Base-by-base conservation (phyloP, 2,888 invertebrate species). In the Cephus pulcher region DNA sequence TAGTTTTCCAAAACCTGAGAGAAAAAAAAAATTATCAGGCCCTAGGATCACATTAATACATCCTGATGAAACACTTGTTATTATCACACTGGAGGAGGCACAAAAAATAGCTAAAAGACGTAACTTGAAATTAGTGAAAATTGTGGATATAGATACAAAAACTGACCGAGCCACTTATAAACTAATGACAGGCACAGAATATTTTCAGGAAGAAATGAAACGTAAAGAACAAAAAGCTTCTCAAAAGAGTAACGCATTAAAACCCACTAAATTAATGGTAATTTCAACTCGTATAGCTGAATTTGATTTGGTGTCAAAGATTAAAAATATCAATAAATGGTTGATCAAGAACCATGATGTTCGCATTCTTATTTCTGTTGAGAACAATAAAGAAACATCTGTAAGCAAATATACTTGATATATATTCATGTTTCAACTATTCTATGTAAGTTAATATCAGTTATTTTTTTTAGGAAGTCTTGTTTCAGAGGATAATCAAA, bases 101-200 rank as follows among this genome's bases (percentile, higher is more conserved):
- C 93, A 95, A 84, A 96, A 93, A 88, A 86, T 97, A 80, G 95
- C 96, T 0, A 93, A 93, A 79, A 93, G 95, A 70, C 92, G 95
- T 83, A 94, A 95, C 76, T 91, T 96, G 81, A 95, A 95, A 88
- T 92, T 97, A 79, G 93, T 96, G 0, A 95, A 95, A 92, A 90
- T 96, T 35, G 90, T 94, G 81, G 95, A 96, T 89, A 90, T 93
- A 6, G 95, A 96, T 90, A 91, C 93, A 0, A 96, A 95, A 91
- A 94, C 94, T 0, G 93, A 95, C 56, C 93, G 95, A 73, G 94
- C 95, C 15, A 92, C 95, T 15, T 97, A 95, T 87, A 95, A 94
- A 93, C 91, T 96, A 75, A 94, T 95, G 93, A 94, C 95, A 4
- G 93, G 93, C 80, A 89, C 93, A n/a, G 74, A 83, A n/a, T 83